Evolutionary conservation across 2,797 vertebrate genomes (phyloP).

Genomic region (Phataginus tricuspis): DNA sequence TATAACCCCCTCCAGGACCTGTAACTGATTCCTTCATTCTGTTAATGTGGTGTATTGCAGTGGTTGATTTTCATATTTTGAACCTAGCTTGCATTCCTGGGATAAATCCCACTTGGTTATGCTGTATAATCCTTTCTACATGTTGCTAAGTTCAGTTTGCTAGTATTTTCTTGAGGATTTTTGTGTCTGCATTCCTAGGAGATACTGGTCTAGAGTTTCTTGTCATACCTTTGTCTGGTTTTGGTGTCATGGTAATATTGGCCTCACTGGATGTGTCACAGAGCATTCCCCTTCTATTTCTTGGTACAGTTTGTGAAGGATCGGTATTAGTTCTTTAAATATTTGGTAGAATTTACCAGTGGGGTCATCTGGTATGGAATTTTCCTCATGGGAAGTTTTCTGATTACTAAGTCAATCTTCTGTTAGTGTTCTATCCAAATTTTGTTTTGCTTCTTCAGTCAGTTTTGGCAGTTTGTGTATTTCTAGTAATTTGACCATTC

Average conservation of each 20-base stretch:
- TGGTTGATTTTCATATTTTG: background rate
- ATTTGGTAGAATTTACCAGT: background rate
- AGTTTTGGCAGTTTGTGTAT: background rate
- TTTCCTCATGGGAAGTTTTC: background rate
- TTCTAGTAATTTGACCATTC: background rate
- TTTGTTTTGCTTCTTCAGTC: background rate
- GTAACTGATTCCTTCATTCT: background rate
- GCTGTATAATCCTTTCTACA: background rate
- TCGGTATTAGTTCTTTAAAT: background rate
- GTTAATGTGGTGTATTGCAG: background rate
- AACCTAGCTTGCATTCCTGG: background rate
- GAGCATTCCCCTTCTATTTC: background rate
- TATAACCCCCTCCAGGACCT: background rate
- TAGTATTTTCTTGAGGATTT: background rate
- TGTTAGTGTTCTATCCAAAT: background rate
- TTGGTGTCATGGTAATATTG: background rate
- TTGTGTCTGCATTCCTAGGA: background rate
- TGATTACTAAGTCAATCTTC: background rate
- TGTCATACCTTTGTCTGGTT: background rate
- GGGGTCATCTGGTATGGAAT: background rate
- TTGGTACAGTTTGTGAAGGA: background rate
- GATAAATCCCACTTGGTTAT: background rate
- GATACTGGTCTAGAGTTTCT: background rate
- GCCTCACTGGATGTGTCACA: background rate
- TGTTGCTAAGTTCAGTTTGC: background rate